Evolutionary conservation across 2,888 invertebrate genomes (phyloP), one percentile per base, ranked within the genome.

Genomic region (Drosophila cognata): DNA sequence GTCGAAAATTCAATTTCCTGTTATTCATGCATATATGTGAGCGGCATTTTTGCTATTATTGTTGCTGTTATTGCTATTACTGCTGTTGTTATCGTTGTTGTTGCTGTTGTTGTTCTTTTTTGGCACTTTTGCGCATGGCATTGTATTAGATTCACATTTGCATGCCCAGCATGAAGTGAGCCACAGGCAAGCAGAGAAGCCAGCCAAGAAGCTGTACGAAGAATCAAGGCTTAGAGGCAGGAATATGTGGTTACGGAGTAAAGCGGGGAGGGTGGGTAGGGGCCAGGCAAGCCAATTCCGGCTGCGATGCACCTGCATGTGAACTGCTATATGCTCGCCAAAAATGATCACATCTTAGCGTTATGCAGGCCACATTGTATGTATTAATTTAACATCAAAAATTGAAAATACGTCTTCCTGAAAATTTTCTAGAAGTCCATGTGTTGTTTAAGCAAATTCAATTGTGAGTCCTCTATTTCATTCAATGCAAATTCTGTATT

Each of bases 1-100:
- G 88, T 89, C 88, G 88, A 88, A 88, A 88, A 88, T 89, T 88
- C 90, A 88, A 88, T 88, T 88, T 88, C 88, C 88, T 88, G 88
- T 89, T 86, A 86, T 88, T 86, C 87, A 83, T 84, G 69, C 75
- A 74, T 82, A 81, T 82, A 84, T 88, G 88, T 83, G 88, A 83
- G 81, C 71, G 71, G 73, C 72, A 76, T 79, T 76, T 77, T 71
- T 66, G 71, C 58, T 67, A 69, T 60, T 61, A 51, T 62, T 52
- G 48, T 41, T 43, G 25, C 28, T 70, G 52, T 21, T 43, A 10
- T 38, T 62, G 28, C 28, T 62, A 38, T 25, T 65, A 64, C 62
- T 68, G 68, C 59, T 56, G 48, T 57, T 50, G 46, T 21, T 46
- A 13, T 33, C 57, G 55, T 68, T 73, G 55, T 66, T 71, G 31